Evolutionary conservation across 1,140 invertebrate genomes (phyloP).

Genomic region (Gryllus bimaculatus): DNA sequence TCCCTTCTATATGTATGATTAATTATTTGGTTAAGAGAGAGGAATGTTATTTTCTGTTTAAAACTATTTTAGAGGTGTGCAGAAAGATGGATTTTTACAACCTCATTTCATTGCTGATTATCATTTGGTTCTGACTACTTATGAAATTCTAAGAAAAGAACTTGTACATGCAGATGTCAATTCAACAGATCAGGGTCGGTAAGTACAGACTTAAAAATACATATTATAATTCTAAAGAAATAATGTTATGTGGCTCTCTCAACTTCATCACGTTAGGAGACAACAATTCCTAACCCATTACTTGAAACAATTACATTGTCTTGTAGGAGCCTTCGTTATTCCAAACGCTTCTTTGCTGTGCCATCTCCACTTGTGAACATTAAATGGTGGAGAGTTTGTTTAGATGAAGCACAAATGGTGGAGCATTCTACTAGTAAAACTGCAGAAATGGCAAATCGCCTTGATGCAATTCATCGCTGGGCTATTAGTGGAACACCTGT

Average conservation of each 20-base stretch:
- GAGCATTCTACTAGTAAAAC: slow-evolving; percentile 49
- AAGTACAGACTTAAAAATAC: not conserved
- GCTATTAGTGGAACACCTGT: slow-evolving; percentile 71
- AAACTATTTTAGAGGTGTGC: slow-evolving; percentile 33
- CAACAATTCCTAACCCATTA: too few species aligned
- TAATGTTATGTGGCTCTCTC: too few species aligned
- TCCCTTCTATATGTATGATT: too few species aligned
- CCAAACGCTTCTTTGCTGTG: slow-evolving; percentile 48
- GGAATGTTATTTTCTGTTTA: too few species aligned
- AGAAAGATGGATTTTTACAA: slow-evolving; percentile 50
- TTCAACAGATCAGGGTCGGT: slow-evolving; percentile 12
- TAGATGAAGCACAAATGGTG: slow-evolving; percentile 79
- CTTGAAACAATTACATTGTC: slow-evolving; percentile 15
- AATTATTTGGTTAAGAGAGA: too few species aligned
- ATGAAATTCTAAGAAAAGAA: slow-evolving; percentile 45
- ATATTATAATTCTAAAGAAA: too few species aligned
- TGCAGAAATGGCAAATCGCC: slow-evolving; percentile 51
- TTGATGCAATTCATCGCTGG: slow-evolving; percentile 57
- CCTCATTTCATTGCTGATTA: slow-evolving; percentile 52
- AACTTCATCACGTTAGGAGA: too few species aligned
- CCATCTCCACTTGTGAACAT: slow-evolving; percentile 54
- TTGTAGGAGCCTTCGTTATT: slow-evolving; percentile 38
- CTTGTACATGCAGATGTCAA: slow-evolving; percentile 43
- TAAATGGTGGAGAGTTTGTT: slow-evolving; percentile 67
- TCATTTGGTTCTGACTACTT: slow-evolving; percentile 68